Percentiles rank a stretch among this genome's conserved stretches.
Evolutionary conservation across 1,140 invertebrate genomes (phyloP).

Genomic region (Asbolus verrucosus): DNA sequence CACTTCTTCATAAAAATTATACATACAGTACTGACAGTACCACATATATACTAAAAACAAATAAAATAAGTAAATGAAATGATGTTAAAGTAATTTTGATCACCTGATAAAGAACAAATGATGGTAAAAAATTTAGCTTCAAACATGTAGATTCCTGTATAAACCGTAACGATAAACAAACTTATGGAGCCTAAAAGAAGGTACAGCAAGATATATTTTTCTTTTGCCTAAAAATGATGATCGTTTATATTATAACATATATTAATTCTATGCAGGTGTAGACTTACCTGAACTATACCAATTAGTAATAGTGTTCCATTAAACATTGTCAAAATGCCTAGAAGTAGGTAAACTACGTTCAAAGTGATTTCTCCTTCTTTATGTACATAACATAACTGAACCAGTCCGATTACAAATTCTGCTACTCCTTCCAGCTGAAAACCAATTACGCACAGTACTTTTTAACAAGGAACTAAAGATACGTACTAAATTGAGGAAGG

Average conservation of each 20-base stretch:
- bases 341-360: no score
- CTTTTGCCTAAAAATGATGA: slow-evolving; percentile 50
- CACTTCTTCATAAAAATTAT: slow-evolving; percentile 49
- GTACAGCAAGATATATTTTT: slow-evolving; percentile 49
- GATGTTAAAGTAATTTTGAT: no score
- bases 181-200: slow-evolving; percentile 47
- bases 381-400: neutral
- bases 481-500: slow-evolving; percentile 48
- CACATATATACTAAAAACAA: slow-evolving; percentile 46
- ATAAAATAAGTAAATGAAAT: no score
- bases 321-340: no score
- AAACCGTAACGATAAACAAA: slow-evolving; percentile 49
- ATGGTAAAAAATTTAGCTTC: slow-evolving; percentile 44
- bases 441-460: no score
- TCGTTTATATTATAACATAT: no score
- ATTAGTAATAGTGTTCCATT: neutral
- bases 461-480: no score
- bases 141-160: slow-evolving; percentile 46
- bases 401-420: neutral
- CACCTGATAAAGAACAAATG: no score
- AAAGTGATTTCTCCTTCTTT: neutral
- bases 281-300: neutral
- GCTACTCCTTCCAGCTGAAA: neutral
- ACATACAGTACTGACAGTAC: slow-evolving; percentile 47
- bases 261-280: no score